A percentile compares a stretch with the other conserved stretches of the same genome.
phyloP scores from a whole-genome alignment of 2,888 invertebrate species.

The Drosophila sordidula region DNA sequence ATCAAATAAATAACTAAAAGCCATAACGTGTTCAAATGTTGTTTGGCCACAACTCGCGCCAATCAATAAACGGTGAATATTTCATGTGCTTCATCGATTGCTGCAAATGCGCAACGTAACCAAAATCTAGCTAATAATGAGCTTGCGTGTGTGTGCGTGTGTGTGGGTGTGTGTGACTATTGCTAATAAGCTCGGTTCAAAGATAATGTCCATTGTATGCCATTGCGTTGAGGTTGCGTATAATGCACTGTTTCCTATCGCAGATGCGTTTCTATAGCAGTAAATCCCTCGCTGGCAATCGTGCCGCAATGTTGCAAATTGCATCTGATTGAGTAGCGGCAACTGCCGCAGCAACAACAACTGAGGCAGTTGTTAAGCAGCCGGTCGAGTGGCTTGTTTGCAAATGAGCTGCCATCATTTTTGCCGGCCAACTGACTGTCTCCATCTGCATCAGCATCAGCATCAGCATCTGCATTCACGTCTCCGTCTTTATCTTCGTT shows the following conservation, averaged over 20 bases:
- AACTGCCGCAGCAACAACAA: constrained; percentile 23
- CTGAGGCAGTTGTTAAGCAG: constrained; percentile 39
- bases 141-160: constrained; percentile 25
- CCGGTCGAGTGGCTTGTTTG: constrained; percentile 69
- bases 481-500: constrained; percentile 17
- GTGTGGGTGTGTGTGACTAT: constrained; percentile 14
- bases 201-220: constrained; percentile 42
- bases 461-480: constrained; percentile 1
- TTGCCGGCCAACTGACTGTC: constrained; percentile 47
- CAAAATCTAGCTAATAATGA: constrained; percentile 47
- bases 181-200: constrained; percentile 38
- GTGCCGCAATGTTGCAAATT: constrained; percentile 61
- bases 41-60: constrained; percentile 23
- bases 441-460: constrained; percentile 16
- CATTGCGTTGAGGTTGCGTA: constrained; percentile 4
- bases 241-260: constrained; percentile 32
- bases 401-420: constrained; percentile 76
- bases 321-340: constrained; percentile 66
- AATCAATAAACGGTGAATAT: constrained; percentile 51
- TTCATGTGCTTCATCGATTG: constrained; percentile 42
- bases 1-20: constrained; percentile 31
- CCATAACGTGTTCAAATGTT: constrained; percentile 29
- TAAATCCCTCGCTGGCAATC: constrained; percentile 37
- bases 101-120: constrained; percentile 15
- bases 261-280: constrained; percentile 24